These are phyloP conservation scores for Tiaroga cobitis DNA, from an alignment of 2,797 vertebrate species.

Conservation along the genomic window DNA sequence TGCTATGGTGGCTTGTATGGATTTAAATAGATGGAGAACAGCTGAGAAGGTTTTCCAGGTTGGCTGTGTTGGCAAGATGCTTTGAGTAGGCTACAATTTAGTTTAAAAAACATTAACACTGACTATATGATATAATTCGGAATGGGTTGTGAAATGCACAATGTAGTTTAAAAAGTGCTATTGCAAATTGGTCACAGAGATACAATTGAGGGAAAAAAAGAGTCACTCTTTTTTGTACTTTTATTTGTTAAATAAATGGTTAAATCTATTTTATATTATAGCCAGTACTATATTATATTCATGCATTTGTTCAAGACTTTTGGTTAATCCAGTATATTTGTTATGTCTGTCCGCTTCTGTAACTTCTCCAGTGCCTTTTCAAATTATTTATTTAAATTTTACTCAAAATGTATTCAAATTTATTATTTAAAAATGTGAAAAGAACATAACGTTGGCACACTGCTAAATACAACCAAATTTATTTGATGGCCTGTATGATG, in stretches of 20 bases:
- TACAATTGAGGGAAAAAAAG: neutral
- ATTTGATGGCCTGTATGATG: too few relatives aligned
- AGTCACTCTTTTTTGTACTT: neutral
- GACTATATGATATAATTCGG: too few relatives aligned
- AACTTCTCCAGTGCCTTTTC: too few relatives aligned
- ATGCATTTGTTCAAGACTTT: neutral
- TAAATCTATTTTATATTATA: neutral
- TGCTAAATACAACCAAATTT: too few relatives aligned
- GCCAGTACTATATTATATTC: neutral
- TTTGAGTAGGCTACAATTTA: too few relatives aligned
- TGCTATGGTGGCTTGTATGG: neutral
- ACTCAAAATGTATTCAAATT: too few relatives aligned
- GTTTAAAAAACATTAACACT: too few relatives aligned
- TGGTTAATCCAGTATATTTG: neutral
- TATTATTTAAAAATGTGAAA: too few relatives aligned
- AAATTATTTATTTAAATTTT: too few relatives aligned
- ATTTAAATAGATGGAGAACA: neutral
- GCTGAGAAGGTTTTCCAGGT: neutral
- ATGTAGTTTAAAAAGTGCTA: neutral
- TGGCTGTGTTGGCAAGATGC: neutral
- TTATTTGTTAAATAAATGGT: neutral
- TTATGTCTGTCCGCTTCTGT: neutral
- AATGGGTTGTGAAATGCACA: neutral
- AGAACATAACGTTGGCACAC: too few relatives aligned
- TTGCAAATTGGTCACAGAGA: neutral